Evolutionary conservation across 2,113 vertebrate species (phyloP), one percentile per base, ranked within the genome.

Genomic region (Etia nguti): DNA sequence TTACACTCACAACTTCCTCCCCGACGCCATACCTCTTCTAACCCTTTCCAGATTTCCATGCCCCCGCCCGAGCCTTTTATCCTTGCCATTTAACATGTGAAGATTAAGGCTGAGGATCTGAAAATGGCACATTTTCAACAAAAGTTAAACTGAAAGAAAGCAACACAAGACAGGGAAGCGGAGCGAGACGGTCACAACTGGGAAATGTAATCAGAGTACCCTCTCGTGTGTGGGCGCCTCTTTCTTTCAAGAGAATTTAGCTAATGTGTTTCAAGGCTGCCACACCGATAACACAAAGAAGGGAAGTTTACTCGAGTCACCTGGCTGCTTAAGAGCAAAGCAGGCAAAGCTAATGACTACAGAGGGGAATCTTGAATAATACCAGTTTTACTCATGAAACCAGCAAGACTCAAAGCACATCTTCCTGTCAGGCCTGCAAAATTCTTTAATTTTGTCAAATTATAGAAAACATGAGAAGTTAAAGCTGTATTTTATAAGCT

Each of bases 11-110:
- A 91, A 93, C 92, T 88, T 92, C 94, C 88, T 89, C 90, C 94
- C 94, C 90, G 88, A 88, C 85, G 46, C 90, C 83, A 81, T 83
- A 89, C 93, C 89, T 93, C 91, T 87, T 84, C 88, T 94, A 95
- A 96, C 95, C 94, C 92, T 91, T 93, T 95, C 94, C 93, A 95
- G 90, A 96, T 96, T 95, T 95, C 89, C 90, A 91, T 70, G 41
- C 77, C 80, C 75, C 77, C 57, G 46, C 73, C 70, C 62, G 34
- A 36, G 52, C 52, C 54, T 43, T 34, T 82, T 62, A 62, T 89
- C 82, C 29, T 83, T 26, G 65, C 43, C 38, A 73, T 87, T 90
- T 88, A 57, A 73, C 50, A 90, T 88, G 73, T 84, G 18, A 2
- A 94, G 86, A 90, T 60, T 8, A 87, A 82, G 46, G 85, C 84